Evolutionary conservation across 2,113 vertebrate species (phyloP), one percentile per base, ranked within the genome.

Genomic region (Tiliqua scincoides): DNA sequence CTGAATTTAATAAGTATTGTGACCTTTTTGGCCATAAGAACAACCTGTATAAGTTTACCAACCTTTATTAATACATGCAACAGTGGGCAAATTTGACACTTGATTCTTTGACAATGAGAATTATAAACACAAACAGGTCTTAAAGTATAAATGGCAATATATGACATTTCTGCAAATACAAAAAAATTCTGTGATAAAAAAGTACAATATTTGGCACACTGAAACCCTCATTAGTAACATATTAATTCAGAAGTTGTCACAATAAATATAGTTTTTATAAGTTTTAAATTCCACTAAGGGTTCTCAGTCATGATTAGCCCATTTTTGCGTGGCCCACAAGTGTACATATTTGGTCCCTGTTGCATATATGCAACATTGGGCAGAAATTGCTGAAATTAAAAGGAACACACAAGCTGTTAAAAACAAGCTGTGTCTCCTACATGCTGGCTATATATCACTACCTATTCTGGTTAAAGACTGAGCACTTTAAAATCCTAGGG

Each of bases 111-210:
- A 65, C 52, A 71, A 63, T n/a, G 6, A 70, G 48, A 70, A 70
- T 85, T 25, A 68, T 43, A 79, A 78, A 52, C 40, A 74, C 32
- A 54, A 59, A 79, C 52, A 79, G 37, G 25, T 61, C n/a, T 85
- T 62, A 70, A n/a, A 70, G 23, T 32, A 72, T 48, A 79, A 73
- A 71, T 79, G 21, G 20, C 52, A 71, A 79, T 85, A 79, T 72
- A 85, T 27, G 79, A 72, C 30, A 72, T 85, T 62, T 85, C 37
- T 3, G 23, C 76, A 79, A 62, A 48, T 79, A 72, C n/a, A 72
- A 61, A 32, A 83, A 35, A 61, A 52, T 4, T 30, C 73, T 20
- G 54, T 35, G 54, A 21, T 30, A 30, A 72, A 85, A 73, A 57
- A 12, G 54, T 57, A 57, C 6, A 57, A 57, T 57, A 57, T 57